Conservation (phyloP, 2,113 vertebrate species). For the Elanoides forficatus region DNA sequence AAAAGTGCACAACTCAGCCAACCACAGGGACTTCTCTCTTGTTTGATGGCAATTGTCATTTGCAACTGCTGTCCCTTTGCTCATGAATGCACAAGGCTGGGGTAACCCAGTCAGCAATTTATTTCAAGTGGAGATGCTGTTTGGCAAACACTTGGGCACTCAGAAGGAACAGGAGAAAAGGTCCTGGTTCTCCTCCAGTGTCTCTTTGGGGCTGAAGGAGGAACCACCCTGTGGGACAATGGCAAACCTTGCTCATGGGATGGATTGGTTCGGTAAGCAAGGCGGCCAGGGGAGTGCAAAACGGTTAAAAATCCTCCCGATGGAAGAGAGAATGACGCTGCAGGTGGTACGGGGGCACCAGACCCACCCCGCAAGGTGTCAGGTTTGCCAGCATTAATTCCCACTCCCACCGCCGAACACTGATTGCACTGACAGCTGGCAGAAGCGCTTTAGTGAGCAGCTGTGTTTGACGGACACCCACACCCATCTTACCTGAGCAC, state of each 20-base stretch:
- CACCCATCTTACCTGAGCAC: too few relatives aligned
- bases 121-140: background rate
- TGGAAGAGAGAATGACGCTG: background rate
- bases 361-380: background rate
- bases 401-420: fast-evolving
- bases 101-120: background rate
- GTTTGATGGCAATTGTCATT: background rate
- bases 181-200: background rate
- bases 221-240: background rate
- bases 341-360: fast-evolving
- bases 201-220: background rate
- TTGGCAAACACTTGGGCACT: background rate
- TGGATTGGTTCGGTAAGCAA: background rate
- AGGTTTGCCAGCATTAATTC: background rate
- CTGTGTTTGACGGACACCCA: background rate
- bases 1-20: background rate
- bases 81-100: background rate
- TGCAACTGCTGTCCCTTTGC: background rate
- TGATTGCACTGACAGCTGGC: fast-evolving
- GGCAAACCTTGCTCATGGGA: background rate
- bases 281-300: background rate
- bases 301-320: too few relatives aligned
- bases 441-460: background rate
- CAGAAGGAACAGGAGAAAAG: background rate
- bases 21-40: background rate